Evolutionary conservation across 2,113 vertebrate genomes (phyloP).

Genomic region (Camarhynchus parvulus): DNA sequence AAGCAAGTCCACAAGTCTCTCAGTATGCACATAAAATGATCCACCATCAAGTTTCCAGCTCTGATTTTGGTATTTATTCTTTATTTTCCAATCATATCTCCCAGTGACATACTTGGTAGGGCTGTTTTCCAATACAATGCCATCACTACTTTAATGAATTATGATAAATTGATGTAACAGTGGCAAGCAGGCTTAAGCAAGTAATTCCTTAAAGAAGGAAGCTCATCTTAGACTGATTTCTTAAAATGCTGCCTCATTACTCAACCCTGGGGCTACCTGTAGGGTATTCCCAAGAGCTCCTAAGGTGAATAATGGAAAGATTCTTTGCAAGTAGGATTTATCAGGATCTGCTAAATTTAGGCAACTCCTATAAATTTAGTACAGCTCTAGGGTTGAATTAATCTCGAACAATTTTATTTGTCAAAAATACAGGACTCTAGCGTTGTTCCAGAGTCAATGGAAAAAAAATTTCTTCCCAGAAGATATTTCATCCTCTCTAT

Average conservation of each 20-base stretch:
- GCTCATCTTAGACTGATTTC: not conserved
- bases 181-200: not conserved
- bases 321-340: not conserved
- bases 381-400: not conserved
- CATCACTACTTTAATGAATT: not conserved
- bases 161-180: not conserved
- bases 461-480: not conserved
- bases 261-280: not conserved
- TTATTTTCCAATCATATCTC: not conserved
- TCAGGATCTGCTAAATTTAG: conserved; percentile 7
- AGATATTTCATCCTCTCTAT: not conserved
- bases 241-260: not conserved
- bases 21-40: not conserved
- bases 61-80: not conserved
- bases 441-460: not conserved
- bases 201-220: not conserved
- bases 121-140: not conserved
- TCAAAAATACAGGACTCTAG: not conserved
- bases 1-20: not conserved
- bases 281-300: not conserved
- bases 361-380: not conserved
- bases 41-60: not conserved
- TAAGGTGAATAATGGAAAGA: not conserved
- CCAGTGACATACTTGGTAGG: not conserved
- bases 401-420: not conserved